Evolutionary conservation across 1,140 invertebrate species (phyloP), one percentile per base, ranked within the genome.

Genomic region (Meteorus sp.): DNA sequence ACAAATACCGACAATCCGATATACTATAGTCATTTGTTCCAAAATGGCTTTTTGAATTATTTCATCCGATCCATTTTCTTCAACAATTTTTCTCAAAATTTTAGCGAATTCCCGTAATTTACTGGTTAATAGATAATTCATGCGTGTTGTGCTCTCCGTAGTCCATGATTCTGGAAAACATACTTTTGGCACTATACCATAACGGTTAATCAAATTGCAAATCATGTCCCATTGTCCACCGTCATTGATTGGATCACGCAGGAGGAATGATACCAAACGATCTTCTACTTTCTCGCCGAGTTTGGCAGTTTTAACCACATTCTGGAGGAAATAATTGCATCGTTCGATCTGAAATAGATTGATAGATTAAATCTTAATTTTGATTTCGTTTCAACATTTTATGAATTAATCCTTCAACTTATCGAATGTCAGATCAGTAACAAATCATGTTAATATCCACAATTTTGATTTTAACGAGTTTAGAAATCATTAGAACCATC

Each of bases 171-270:
- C 93, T 0, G 92, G 90, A 70, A 92, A 95, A 69, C 87, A 90
- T 67, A 86, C 85, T 77, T 95, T 95, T 45, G 94, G 93, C 80
- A 95, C 86, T 9, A 96, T 72, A 25, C 94, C 94, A 70, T 96
- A 87, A 73, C 91, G 90, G 67, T 88, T 89, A 60, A 96, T 86
- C 11, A 96, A 74, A 78, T 95, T 94, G 4, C 89, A 85, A 56
- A 95, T 74, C 92, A 95, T 95, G 68, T 94, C 89, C 93, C 92
- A 95, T 74, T 95, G 93, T 0, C 94, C 94, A 29, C 94, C 94
- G 73, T 96, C 94, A 44, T 84, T 84, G 20, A 87, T 85, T 17
- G 92, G 92, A 70, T 93, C 89, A 71, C 87, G 66, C 2, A 94
- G 75, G n/a, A 94, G 71, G 69, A 91, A 93, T 55, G 86, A 87